These are phyloP conservation scores for Dromas ardeola DNA, from an alignment of 2,113 vertebrate genomes.

Conservation along the genomic window DNA sequence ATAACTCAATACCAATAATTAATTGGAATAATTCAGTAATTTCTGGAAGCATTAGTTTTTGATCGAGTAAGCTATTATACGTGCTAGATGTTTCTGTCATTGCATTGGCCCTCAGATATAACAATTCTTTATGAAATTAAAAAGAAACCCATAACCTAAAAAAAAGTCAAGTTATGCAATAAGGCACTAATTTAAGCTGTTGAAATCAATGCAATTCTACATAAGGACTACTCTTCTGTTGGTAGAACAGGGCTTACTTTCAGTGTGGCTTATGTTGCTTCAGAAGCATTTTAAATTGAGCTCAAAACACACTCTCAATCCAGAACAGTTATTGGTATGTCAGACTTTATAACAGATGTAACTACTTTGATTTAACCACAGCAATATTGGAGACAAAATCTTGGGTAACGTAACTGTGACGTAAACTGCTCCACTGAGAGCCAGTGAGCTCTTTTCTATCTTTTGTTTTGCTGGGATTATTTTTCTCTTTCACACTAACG, in stretches of 20 bases:
- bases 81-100: neutral
- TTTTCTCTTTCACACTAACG: neutral
- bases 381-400: neutral
- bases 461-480: neutral
- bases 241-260: neutral
- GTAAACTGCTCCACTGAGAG: neutral
- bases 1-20: neutral
- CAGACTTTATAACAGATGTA: neutral
- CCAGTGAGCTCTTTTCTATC: neutral
- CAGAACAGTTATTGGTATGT: neutral
- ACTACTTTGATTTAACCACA: neutral
- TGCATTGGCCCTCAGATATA: neutral
- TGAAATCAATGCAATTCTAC: neutral
- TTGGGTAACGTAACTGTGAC: neutral
- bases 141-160: neutral
- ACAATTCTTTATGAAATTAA: neutral
- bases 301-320: neutral
- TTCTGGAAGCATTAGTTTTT: neutral
- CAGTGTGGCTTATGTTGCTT: neutral
- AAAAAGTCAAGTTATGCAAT: neutral
- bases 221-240: neutral
- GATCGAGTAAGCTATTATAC: neutral
- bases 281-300: neutral
- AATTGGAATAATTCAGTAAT: neutral
- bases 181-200: neutral